Conservation (phyloP, 2,888 invertebrate species). For the Erebia aethiops region DNA sequence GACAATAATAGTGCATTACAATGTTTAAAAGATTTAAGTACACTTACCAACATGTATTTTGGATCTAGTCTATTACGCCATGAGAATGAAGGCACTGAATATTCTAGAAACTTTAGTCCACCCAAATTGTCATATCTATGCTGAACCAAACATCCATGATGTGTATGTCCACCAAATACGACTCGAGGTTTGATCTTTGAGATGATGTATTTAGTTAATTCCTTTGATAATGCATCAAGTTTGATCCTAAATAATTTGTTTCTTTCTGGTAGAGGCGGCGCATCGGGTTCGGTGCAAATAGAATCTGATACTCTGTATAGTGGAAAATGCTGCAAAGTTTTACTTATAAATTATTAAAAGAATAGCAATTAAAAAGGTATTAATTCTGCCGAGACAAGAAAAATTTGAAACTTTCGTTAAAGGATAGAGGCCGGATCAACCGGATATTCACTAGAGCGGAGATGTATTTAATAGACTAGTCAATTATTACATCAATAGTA, state of each 20-base stretch:
- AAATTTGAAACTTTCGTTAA: no score
- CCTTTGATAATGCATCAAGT: constrained; percentile 93
- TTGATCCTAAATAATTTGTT: constrained; percentile 88
- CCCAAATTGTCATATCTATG: constrained; percentile 63
- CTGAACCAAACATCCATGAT: constrained; percentile 91
- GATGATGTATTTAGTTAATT: constrained; percentile 87
- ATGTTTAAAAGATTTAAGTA: no score
- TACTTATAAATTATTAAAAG: background rate
- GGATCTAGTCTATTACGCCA: constrained; percentile 98
- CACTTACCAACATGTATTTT: constrained; percentile 91
- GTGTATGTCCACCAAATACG: constrained; percentile 95
- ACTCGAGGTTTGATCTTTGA: constrained; percentile 87
- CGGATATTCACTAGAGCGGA: no score
- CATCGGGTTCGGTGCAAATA: constrained; percentile 90
- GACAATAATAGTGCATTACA: no score
- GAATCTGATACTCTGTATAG: constrained; percentile 93
- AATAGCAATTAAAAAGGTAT: background rate
- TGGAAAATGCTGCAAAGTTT: constrained; percentile 93
- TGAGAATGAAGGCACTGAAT: constrained; percentile 96
- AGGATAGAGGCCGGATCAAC: no score
- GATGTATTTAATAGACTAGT: no score
- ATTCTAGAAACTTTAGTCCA: constrained; percentile 83
- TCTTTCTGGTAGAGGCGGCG: constrained; percentile 87
- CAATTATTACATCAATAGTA: no score
- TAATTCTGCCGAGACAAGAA: no score